Evolutionary conservation across 2,888 invertebrate genomes (phyloP).

Genomic region (Muschampia plurimacula): DNA sequence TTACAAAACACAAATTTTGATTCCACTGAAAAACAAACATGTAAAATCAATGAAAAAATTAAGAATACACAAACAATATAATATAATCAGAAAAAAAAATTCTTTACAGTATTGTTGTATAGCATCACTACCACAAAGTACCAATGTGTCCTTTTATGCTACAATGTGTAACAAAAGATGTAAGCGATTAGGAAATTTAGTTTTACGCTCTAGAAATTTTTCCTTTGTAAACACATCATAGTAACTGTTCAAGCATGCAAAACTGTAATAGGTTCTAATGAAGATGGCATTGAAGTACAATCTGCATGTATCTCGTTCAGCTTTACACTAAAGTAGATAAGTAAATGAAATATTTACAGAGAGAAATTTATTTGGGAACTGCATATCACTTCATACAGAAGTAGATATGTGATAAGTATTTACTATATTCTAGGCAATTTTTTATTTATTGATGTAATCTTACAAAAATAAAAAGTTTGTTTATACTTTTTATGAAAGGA

Average conservation of each 20-base stretch:
- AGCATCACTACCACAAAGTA: not conserved
- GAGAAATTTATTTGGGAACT: not conserved
- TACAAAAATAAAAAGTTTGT: too few relatives aligned
- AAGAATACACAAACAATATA: too few relatives aligned
- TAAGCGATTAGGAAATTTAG: not conserved
- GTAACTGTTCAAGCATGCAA: slow-evolving; percentile 19
- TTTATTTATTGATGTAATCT: too few relatives aligned
- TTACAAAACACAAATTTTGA: too few relatives aligned
- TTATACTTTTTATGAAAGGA: too few relatives aligned
- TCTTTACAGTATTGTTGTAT: not conserved
- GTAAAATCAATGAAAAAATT: too few relatives aligned
- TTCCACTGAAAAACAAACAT: too few relatives aligned
- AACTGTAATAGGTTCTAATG: slow-evolving; percentile 47
- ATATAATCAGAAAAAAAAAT: too few relatives aligned
- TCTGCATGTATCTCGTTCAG: slow-evolving; percentile 31
- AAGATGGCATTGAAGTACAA: slow-evolving; percentile 51
- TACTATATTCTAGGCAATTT: too few relatives aligned
- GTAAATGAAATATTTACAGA: not conserved
- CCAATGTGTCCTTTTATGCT: not conserved
- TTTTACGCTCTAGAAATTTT: slow-evolving; percentile 10
- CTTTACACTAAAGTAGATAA: not conserved
- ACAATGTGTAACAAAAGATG: not conserved
- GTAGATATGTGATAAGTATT: too few relatives aligned
- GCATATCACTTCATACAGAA: too few relatives aligned
- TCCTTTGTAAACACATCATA: slow-evolving; percentile 2